Conservation (phyloP, 1,140 invertebrate species). For the Calycopis cecrops region DNA sequence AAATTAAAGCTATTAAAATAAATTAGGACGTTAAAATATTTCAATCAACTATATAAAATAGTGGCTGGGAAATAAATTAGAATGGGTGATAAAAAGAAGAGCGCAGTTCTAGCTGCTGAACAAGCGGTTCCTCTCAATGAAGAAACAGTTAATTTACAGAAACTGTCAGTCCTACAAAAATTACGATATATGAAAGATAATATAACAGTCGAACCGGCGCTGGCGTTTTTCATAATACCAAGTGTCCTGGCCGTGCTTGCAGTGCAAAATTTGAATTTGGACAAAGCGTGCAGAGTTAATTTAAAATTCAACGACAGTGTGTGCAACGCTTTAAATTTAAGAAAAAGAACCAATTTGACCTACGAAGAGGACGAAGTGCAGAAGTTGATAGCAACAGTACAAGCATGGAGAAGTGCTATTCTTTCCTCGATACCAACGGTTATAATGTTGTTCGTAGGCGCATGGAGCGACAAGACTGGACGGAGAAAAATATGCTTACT, state of each 20-base stretch:
- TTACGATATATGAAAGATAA: conserved; percentile 53
- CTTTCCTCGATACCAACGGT: conserved; percentile 74
- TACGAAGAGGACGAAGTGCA: conserved; percentile 58
- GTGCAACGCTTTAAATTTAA: conserved; percentile 44
- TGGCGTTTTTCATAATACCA: conserved; percentile 57
- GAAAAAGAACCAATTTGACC: conserved; percentile 48
- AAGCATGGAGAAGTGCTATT: conserved; percentile 74
- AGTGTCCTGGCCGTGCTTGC: conserved; percentile 55
- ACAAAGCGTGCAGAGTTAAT: conserved; percentile 61
- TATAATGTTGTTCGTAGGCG: conserved; percentile 77
- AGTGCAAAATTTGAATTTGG: conserved; percentile 62
- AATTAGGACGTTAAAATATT: no score
- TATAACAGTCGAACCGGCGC: conserved; percentile 58
- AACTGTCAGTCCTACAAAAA: conserved; percentile 47
- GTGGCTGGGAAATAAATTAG: no score
- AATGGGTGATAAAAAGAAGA: no score
- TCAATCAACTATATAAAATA: no score
- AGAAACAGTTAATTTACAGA: conserved; percentile 34
- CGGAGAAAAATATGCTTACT: conserved; percentile 89
- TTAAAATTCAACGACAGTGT: conserved; percentile 46
- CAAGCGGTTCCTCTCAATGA: conserved; percentile 41
- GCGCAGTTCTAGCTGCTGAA: conserved; percentile 30
- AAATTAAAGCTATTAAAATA: no score
- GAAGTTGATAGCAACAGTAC: conserved; percentile 78
- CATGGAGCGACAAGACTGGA: conserved; percentile 81